Base-by-base conservation (phyloP, 2,888 invertebrate genomes). In the Hedya salicella region DNA sequence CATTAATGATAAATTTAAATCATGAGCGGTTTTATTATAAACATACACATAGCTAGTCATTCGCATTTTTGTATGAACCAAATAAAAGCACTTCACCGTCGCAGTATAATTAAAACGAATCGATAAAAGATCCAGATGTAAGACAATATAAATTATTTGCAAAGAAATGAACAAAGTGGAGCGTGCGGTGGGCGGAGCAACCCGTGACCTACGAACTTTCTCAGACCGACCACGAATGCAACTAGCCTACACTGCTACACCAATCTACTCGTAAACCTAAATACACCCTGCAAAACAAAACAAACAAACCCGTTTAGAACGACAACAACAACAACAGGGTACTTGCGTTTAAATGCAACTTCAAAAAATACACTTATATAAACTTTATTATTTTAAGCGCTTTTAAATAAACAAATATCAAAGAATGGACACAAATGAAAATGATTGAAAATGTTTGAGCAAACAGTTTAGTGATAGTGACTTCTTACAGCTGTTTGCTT, bases 141-240 rank as follows among this genome's bases (percentile, higher is more conserved):
- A 60, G 25, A 39, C 59, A 53, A 52, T 52, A 60, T 63, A 64
- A 68, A 62, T 65, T 69, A 67, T 68, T 73, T 72, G 71, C 71
- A 77, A 77, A 81, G 75, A 77, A 78, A 75, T 71, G 70, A 70
- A 77, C 77, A 77, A 84, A 85, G 79, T 83, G 78, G 84, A 84
- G 79, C 83, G 80, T 75, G 75, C 76, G 76, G 79, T 80, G 85
- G 86, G 86, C 86, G 85, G 86, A 78, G 85, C 81, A 78, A 77
- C 76, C 73, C 86, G 83, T 85, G 86, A 86, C 85, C 86, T 78
- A 77, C 78, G 73, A 83, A 83, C 81, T 78, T 77, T 77, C 73
- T 76, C 80, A 62, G 53, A 62, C 54, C 56, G 66, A 71, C 75
- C 75, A 75, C 77, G 79, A 76, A 76, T 56, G 49, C 44, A 57